Conservation (phyloP, 2,113 vertebrate genomes). For the Vicugna pacos region DNA sequence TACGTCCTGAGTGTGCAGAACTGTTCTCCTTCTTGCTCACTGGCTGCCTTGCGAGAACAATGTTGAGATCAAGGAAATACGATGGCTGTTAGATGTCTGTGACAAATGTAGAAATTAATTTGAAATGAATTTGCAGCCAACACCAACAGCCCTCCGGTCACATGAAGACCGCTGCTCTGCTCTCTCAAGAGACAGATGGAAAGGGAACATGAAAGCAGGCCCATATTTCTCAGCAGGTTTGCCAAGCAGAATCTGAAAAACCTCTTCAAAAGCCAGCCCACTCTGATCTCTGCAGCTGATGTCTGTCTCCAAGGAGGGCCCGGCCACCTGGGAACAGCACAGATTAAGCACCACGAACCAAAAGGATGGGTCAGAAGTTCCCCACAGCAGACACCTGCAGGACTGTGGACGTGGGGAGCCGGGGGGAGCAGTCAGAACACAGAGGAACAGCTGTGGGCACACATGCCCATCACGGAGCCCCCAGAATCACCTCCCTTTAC, state of each 20-base stretch:
- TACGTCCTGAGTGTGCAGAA: not conserved
- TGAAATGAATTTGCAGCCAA: constrained; percentile 71
- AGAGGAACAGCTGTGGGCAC: constrained; percentile 1
- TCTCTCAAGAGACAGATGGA: constrained; percentile 61
- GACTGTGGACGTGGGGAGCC: not conserved
- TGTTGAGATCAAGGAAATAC: constrained; percentile 71
- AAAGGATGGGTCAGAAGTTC: constrained; percentile 42
- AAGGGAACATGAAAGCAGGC: constrained; percentile 67
- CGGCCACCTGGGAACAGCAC: constrained; percentile 31
- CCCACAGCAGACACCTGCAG: not conserved
- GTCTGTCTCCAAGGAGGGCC: constrained; percentile 70
- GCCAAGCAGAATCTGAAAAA: constrained; percentile 57
- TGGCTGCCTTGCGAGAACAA: constrained; percentile 9
- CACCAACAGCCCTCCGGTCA: constrained; percentile 2
- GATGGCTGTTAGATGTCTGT: not conserved
- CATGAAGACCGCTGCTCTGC: constrained; percentile 5
- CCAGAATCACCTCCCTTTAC: not conserved
- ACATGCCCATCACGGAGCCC: not conserved
- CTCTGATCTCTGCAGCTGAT: constrained; percentile 76
- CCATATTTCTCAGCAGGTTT: constrained; percentile 43
- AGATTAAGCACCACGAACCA: constrained; percentile 30
- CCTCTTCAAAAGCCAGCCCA: constrained; percentile 73
- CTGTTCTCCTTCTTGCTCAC: not conserved
- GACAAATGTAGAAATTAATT: constrained; percentile 66
- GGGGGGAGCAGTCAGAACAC: not conserved